Conservation (phyloP, 2,113 vertebrate genomes). For the Conger conger region DNA sequence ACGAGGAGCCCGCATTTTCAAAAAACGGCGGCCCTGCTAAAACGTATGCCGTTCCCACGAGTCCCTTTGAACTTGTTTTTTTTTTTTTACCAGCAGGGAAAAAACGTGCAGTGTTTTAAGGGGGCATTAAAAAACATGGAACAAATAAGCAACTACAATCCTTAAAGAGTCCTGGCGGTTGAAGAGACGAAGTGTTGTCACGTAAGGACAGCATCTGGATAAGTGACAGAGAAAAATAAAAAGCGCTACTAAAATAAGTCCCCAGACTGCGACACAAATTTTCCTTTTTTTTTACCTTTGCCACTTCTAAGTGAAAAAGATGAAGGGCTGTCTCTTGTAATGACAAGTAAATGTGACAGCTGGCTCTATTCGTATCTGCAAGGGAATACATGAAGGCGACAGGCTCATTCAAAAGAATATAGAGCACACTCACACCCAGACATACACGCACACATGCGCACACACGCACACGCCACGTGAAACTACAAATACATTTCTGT, state of each 20-base stretch:
- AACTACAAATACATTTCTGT: not conserved
- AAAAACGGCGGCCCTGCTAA: not conserved
- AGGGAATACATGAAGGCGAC: not conserved
- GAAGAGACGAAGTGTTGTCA: conserved; percentile 31
- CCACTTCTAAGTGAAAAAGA: conserved; percentile 46
- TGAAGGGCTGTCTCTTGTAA: conserved; percentile 20
- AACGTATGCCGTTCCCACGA: not conserved
- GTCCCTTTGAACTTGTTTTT: not conserved
- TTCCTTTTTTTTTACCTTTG: conserved; percentile 54
- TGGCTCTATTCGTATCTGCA: not conserved
- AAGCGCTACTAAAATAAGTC: conserved; percentile 29
- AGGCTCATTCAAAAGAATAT: conserved; percentile 13
- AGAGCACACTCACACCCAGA: not conserved
- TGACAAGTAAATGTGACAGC: conserved; percentile 19
- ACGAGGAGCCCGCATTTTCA: not conserved
- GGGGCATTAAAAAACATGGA: not conserved
- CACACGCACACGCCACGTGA: no score
- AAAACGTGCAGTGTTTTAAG: not conserved
- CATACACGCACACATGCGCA: no score
- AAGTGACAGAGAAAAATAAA: conserved; percentile 12
- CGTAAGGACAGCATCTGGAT: not conserved
- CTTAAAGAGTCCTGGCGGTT: not conserved
- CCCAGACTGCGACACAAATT: conserved; percentile 38
- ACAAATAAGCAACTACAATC: not conserved
- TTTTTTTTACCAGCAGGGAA: not conserved